These are phyloP conservation scores for Drosophila acutilabella DNA, from an alignment of 2,888 invertebrate genomes.

Conservation along the genomic window DNA sequence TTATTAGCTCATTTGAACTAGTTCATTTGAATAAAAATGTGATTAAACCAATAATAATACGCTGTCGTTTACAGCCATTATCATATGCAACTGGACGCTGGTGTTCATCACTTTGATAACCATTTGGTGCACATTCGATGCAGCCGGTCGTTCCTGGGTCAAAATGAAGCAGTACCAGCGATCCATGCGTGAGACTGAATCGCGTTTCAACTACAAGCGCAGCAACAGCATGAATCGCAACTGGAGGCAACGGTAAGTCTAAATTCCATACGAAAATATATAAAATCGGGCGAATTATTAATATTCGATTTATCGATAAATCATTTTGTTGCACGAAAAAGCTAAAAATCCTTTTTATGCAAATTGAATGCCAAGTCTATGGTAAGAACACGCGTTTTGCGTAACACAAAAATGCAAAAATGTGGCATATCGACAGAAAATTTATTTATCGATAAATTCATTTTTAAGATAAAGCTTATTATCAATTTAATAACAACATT, in stretches of 20 bases:
- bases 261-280: no score
- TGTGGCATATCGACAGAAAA: no score
- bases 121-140: conserved; percentile 94
- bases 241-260: conserved; percentile 91
- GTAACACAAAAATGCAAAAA: no score
- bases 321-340: no score
- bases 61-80: conserved; percentile 87
- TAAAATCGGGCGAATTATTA: no score
- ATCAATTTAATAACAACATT: no score
- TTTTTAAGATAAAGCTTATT: no score
- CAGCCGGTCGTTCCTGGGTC: conserved; percentile 95
- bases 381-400: no score
- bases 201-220: conserved; percentile 90
- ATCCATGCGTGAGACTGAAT: conserved; percentile 91
- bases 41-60: background rate
- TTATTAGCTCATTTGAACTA: background rate
- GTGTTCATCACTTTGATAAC: conserved; percentile 90
- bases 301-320: no score
- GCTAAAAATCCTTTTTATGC: no score
- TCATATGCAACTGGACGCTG: conserved; percentile 92
- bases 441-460: no score
- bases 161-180: conserved; percentile 95
- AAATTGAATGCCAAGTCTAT: no score
- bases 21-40: background rate
- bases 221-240: conserved; percentile 92